Evolutionary conservation across 2,113 vertebrate species (phyloP).

Genomic region (Salvelinus sp.): DNA sequence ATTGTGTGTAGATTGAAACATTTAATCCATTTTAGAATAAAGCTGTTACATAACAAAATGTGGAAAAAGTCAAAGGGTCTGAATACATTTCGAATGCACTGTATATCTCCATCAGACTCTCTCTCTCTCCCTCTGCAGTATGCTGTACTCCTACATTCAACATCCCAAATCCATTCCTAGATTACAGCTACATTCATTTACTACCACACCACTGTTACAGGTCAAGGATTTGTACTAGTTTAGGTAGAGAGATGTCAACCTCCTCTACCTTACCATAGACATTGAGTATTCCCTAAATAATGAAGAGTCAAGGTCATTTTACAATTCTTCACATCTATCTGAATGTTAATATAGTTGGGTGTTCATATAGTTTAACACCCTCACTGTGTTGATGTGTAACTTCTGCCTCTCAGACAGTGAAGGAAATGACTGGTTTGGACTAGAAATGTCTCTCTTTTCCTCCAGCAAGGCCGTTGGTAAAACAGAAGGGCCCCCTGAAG

Average conservation of each 20-base stretch:
- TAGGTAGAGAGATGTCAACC: not conserved
- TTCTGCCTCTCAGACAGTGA: not conserved
- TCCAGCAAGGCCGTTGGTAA: conserved; percentile 22
- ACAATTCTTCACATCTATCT: not conserved
- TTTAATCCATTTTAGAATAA: no score
- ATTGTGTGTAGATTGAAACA: no score
- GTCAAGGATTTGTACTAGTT: not conserved
- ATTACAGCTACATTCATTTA: not conserved
- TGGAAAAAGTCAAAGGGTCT: not conserved
- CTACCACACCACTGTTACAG: not conserved
- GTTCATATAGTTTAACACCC: not conserved
- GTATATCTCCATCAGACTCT: conserved; percentile 3
- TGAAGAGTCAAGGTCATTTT: not conserved
- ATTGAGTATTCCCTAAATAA: not conserved
- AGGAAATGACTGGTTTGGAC: conserved; percentile 64
- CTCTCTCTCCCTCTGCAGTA: conserved; percentile 22
- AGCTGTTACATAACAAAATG: no score
- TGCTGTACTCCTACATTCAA: conserved; percentile 29
- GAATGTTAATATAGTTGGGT: not conserved
- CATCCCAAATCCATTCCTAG: conserved; percentile 1
- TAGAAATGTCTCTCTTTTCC: conserved; percentile 50
- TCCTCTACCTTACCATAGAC: not conserved
- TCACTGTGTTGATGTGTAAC: not conserved
- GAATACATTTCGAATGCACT: not conserved
- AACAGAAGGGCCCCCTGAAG: conserved; percentile 24